phyloP scores from a whole-genome alignment of 2,113 vertebrate species.

The Cinclus mexicanus region DNA sequence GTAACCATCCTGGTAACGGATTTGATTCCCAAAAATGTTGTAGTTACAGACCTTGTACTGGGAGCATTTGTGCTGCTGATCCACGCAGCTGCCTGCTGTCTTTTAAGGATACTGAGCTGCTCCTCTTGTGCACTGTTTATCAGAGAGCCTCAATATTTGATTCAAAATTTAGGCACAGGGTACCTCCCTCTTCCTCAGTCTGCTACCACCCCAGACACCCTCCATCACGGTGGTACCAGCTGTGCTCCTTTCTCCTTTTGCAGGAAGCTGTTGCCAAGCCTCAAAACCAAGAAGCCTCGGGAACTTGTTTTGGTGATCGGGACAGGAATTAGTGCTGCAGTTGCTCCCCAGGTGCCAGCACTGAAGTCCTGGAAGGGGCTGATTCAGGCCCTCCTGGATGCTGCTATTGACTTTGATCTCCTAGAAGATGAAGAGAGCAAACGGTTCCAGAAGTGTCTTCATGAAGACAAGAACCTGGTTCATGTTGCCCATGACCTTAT shows the following conservation, averaged over 20 bases:
- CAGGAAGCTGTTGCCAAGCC: constrained; percentile 93
- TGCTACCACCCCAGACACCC: not conserved
- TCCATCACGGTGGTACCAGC: not conserved
- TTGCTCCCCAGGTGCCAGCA: constrained; percentile 91
- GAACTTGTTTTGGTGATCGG: constrained; percentile 95
- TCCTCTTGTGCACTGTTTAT: not conserved
- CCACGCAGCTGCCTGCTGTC: not conserved
- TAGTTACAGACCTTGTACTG: fast-evolving
- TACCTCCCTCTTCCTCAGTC: not conserved
- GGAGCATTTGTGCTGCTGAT: not conserved
- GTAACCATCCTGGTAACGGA: not conserved
- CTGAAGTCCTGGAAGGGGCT: constrained; percentile 95
- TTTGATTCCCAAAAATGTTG: not conserved
- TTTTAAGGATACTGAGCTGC: not conserved
- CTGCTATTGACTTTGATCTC: constrained; percentile 93
- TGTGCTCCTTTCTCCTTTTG: not conserved
- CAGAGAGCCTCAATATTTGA: not conserved
- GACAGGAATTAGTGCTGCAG: constrained; percentile 92
- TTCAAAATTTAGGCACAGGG: not conserved
- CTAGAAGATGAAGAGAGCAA: constrained; percentile 93
- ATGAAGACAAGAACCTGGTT: constrained; percentile 93
- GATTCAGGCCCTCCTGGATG: constrained; percentile 92
- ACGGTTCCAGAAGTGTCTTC: constrained; percentile 90
- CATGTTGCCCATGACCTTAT: constrained; percentile 97
- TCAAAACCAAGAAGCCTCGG: constrained; percentile 91